These are phyloP conservation scores for Pyrgilauda ruficollis DNA, from an alignment of 2,113 vertebrate species.

Conservation along the genomic window DNA sequence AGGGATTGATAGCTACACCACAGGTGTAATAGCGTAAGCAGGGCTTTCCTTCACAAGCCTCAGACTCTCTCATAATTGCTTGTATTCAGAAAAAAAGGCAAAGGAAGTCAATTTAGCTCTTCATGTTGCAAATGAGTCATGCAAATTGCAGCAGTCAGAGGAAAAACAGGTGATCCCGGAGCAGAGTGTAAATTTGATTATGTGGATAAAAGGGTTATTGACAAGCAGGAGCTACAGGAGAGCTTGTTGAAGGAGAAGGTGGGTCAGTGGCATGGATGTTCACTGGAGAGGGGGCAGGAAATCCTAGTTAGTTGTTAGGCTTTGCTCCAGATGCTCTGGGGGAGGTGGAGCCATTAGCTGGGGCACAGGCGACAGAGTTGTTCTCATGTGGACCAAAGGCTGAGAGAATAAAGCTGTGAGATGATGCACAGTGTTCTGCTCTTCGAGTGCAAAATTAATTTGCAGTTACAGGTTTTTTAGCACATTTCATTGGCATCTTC, in stretches of 20 bases:
- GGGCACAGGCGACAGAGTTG: not conserved
- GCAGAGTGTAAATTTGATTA: not conserved
- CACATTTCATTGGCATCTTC: not conserved
- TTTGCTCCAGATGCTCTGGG: not conserved
- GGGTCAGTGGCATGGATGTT: not conserved
- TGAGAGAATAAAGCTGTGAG: not conserved
- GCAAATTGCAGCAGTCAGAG: constrained; percentile 16
- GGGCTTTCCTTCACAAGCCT: not conserved
- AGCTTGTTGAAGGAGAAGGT: not conserved
- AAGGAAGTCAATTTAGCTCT: constrained; percentile 10
- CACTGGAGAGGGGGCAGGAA: not conserved
- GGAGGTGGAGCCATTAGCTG: not conserved
- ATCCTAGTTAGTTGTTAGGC: not conserved
- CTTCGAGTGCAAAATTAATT: not conserved
- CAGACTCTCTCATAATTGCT: not conserved
- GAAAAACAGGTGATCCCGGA: constrained; percentile 2
- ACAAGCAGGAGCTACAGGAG: not conserved
- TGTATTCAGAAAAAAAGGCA: not conserved
- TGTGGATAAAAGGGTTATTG: not conserved
- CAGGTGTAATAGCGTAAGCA: not conserved
- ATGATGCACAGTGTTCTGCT: not conserved
- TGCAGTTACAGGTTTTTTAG: not conserved
- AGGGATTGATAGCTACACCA: not conserved
- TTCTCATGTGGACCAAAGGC: not conserved
- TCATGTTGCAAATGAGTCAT: constrained; percentile 28